A percentile compares a stretch with the other conserved stretches of the same genome.
phyloP scores from a whole-genome alignment of 2,797 vertebrate species.

The Notoglanidium macrostoma region DNA sequence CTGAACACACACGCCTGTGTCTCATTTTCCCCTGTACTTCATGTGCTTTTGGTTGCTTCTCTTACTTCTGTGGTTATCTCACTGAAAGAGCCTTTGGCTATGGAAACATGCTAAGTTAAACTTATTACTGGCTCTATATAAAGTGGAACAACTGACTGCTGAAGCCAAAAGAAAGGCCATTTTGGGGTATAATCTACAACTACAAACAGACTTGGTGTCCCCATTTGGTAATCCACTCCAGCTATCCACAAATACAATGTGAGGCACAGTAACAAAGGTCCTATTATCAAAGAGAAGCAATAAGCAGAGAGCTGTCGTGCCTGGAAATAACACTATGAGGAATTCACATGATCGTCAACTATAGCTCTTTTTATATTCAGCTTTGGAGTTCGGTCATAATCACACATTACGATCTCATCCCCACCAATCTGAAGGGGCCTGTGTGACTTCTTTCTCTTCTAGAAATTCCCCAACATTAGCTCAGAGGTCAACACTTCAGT shows the following conservation, averaged over 20 bases:
- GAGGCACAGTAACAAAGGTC: conserved; percentile 40
- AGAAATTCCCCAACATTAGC: conserved; percentile 3
- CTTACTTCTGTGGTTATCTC: conserved; percentile 17
- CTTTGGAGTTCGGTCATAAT: neutral
- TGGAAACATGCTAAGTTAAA: conserved; percentile 6
- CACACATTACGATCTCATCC: conserved; percentile 2
- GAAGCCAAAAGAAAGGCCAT: neutral
- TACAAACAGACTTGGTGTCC: neutral
- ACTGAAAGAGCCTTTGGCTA: neutral
- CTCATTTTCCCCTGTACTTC: neutral
- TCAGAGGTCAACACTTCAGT: conserved; percentile 1
- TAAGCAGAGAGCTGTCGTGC: conserved; percentile 19
- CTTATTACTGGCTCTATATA: conserved; percentile 16
- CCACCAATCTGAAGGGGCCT: neutral
- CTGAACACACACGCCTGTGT: neutral
- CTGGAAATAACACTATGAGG: conserved; percentile 37
- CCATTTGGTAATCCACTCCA: conserved; percentile 8
- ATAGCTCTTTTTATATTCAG: conserved; percentile 32
- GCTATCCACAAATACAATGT: conserved; percentile 10
- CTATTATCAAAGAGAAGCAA: conserved; percentile 18
- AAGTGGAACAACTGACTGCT: conserved; percentile 15
- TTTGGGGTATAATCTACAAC: neutral
- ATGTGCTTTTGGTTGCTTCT: neutral
- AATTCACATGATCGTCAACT: conserved; percentile 55
- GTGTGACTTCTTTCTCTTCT: conserved; percentile 19